Percentiles rank a stretch among this genome's conserved stretches.
phyloP scores from a whole-genome alignment of 2,888 invertebrate genomes.

The Leptinotarsa juncta region DNA sequence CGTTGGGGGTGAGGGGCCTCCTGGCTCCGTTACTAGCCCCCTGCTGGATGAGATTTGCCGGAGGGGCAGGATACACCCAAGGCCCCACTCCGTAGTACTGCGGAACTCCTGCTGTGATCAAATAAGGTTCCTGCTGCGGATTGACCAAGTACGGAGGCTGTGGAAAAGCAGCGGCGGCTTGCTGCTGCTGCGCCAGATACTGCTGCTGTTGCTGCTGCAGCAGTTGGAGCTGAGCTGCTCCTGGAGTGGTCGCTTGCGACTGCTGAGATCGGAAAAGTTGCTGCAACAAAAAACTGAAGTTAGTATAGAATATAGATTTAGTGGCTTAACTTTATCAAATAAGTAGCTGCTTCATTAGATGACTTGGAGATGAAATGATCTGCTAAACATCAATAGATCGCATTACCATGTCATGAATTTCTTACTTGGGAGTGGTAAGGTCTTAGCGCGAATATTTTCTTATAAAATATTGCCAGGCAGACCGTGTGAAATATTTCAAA shows the following conservation, averaged over 20 bases:
- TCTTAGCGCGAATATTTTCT: no score
- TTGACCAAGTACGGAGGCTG: conserved; percentile 87
- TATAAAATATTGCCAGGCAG: no score
- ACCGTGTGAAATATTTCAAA: no score
- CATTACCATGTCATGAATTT: no score
- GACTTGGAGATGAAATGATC: no score
- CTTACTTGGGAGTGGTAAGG: no score
- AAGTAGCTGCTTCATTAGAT: no score
- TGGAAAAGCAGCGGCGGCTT: conserved; percentile 70
- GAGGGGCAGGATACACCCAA: conserved; percentile 73
- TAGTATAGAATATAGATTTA: background rate
- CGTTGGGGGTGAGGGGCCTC: conserved; percentile 82
- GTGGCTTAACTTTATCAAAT: no score
- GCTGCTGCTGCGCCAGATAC: conserved; percentile 70
- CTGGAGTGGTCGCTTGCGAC: conserved; percentile 77
- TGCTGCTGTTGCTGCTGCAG: conserved; percentile 82
- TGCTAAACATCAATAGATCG: no score
- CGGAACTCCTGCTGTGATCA: conserved; percentile 85
- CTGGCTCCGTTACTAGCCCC: conserved; percentile 74
- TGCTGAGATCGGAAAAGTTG: conserved; percentile 91
- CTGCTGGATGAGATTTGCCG: conserved; percentile 79
- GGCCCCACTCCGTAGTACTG: conserved; percentile 97
- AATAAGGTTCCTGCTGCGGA: conserved; percentile 78
- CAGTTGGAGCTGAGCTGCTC: conserved; percentile 77
- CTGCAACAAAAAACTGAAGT: conserved; percentile 69